phyloP scores from a whole-genome alignment of 2,888 invertebrate species.

The Acanthosepion pharaonis region DNA sequence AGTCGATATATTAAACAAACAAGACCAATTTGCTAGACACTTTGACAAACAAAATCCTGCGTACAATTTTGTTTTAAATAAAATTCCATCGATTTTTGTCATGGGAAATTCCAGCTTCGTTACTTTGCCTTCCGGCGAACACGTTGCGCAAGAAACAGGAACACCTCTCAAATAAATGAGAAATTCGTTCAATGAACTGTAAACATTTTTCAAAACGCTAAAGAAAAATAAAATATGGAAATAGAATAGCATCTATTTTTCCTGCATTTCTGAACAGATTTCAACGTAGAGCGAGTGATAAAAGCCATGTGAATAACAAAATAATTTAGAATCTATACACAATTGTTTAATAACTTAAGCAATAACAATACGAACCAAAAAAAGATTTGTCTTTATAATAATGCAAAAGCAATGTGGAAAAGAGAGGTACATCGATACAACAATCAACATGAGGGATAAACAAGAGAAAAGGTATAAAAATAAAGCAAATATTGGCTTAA shows the following conservation, averaged over 20 bases:
- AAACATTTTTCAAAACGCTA: background rate
- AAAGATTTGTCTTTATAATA: background rate
- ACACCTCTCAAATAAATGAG: background rate
- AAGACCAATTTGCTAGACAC: background rate
- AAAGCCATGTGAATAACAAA: background rate
- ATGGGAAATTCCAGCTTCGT: background rate
- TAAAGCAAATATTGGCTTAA: background rate
- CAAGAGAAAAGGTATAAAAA: background rate
- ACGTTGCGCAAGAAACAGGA: background rate
- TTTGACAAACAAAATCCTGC: slow-evolving; percentile 17
- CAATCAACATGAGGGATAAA: background rate
- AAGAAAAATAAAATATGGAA: background rate
- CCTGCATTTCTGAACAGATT: too few relatives aligned
- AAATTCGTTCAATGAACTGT: background rate
- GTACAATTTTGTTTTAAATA: background rate
- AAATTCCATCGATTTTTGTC: background rate
- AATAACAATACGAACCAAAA: background rate
- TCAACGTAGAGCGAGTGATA: too few relatives aligned
- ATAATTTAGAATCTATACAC: background rate
- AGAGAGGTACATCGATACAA: background rate
- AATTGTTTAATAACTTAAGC: background rate
- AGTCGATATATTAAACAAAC: background rate
- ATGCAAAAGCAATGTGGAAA: background rate
- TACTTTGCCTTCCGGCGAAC: background rate
- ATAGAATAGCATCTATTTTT: background rate